A percentile compares a stretch with the other conserved stretches of the same genome.
These are phyloP conservation scores for Oscarella lobularis DNA, from an alignment of 37 sponge, comb jelly and placozoan species.

Conservation along the genomic window DNA sequence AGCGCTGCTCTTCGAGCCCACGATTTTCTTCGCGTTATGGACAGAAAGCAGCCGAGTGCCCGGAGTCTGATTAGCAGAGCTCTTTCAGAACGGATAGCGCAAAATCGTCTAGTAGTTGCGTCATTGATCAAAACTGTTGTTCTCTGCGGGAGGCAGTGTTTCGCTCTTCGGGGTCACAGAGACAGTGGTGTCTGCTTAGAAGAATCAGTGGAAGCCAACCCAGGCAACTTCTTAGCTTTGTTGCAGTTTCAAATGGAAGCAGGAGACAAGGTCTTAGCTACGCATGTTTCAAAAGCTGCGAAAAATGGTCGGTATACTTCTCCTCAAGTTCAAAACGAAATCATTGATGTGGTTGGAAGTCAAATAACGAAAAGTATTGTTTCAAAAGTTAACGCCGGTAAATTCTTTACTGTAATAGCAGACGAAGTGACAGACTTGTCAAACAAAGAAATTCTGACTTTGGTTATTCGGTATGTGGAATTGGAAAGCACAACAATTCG, in stretches of 20 bases:
- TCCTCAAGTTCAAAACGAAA: constrained; percentile 31
- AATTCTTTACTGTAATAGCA: constrained; percentile 29
- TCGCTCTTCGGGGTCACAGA: constrained; percentile 27
- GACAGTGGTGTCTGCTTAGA: constrained; percentile 10
- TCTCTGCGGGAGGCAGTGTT: constrained; percentile 32
- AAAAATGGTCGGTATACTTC: constrained; percentile 31
- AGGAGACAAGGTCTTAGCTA: constrained; percentile 27
- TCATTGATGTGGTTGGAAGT: constrained; percentile 23
- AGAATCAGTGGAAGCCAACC: constrained; percentile 4
- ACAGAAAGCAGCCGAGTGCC: constrained; percentile 1
- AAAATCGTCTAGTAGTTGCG: constrained; percentile 6
- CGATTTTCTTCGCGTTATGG: constrained; percentile 2
- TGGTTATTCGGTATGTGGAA: constrained; percentile 45
- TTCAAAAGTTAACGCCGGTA: constrained; percentile 8
- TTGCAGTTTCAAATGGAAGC: constrained; percentile 26
- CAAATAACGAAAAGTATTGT: constrained; percentile 18
- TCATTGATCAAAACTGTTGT: constrained; percentile 21
- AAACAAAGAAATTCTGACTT: constrained; percentile 39
- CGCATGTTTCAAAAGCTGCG: constrained; percentile 20
- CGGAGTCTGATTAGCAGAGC: constrained; percentile 3
- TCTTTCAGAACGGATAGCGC: constrained; percentile 5
- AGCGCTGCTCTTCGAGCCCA: constrained; percentile 1
- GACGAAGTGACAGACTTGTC: constrained; percentile 46
- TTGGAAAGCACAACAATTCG: constrained; percentile 9
- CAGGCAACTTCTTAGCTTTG: constrained; percentile 30